Percentiles rank a stretch among this genome's conserved stretches.
Conservation (phyloP, 2,113 vertebrate genomes). For the Semnornis frantzii region DNA sequence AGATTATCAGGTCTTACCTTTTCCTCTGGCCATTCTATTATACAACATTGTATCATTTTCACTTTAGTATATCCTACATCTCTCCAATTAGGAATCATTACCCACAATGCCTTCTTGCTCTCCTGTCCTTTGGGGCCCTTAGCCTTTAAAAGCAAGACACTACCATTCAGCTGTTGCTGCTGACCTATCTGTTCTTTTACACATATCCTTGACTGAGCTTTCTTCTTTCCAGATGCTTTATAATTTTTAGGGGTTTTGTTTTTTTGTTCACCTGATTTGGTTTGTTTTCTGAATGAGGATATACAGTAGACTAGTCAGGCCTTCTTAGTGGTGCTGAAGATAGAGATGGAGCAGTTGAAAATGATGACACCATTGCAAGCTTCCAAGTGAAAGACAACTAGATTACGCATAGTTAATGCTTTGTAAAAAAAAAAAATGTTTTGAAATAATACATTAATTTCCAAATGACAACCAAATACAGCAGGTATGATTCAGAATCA, state of each 20-base stretch:
- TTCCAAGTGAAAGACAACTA: not conserved
- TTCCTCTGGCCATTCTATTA: too few relatives aligned
- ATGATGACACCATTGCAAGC: not conserved
- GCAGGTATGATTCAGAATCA: not conserved
- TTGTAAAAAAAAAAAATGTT: not conserved
- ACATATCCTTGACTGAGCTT: too few relatives aligned
- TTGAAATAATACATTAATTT: not conserved
- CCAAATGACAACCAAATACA: not conserved
- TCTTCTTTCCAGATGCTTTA: not conserved
- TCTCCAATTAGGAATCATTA: too few relatives aligned
- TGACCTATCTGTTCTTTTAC: not conserved
- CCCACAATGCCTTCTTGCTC: too few relatives aligned
- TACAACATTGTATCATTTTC: too few relatives aligned
- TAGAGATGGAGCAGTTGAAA: not conserved
- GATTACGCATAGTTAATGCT: rapidly evolving
- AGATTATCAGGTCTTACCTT: too few relatives aligned
- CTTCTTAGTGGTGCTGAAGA: not conserved
- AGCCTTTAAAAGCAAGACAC: not conserved
- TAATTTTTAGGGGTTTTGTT: too few relatives aligned
- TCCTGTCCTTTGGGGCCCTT: too few relatives aligned
- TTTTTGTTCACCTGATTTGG: too few relatives aligned
- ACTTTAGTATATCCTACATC: too few relatives aligned
- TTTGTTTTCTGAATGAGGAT: not conserved
- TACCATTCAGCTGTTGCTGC: not conserved
- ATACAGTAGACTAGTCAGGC: not conserved